Evolutionary conservation across 2,113 vertebrate genomes (phyloP), one percentile per base, ranked within the genome.

Genomic region (Pteronura brasiliensis): DNA sequence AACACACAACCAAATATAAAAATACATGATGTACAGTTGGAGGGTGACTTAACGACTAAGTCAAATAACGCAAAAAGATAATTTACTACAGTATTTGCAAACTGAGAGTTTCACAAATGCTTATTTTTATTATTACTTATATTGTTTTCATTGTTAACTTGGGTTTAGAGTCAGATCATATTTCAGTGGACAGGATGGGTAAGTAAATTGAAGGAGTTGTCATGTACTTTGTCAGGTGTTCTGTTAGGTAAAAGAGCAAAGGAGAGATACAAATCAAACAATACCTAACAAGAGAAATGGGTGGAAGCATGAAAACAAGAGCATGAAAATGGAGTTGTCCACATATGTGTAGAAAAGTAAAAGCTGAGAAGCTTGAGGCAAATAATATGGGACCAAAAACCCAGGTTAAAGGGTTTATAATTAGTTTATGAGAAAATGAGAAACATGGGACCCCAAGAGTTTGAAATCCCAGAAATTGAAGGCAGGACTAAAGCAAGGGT

Each of bases 301-400:
- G 47, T 1, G 1, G 34, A 81, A 59, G 1, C 21, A 69, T 25
- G 27, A 11, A 57, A 81, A 1, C 0, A 2, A 23, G 9, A 25
- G 25, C 31, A 57, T 61, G 85, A 82, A 47, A 87, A 82, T 7
- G 15, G 11, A 86, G 18, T 4, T 7, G 4, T 57, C 9, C 20
- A 61, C 59, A 27, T 2, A 17, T 0, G 6, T 13, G 13, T 31
- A 86, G 17, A 71, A 77, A 83, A 57, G 15, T 25, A n/a, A 59
- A 4, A 80, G 4, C 5, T 44, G 29, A 52, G 8, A 42, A 81
- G 27, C 1, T 83, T 15, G 52, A 76, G 49, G 31, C 49, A 21
- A 59, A 74, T 0, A 47, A 25, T 0, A 27, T 10, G 2, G 44
- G 2, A 7, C 14, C 18, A 1, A 21, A 59, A n/a, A 17, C 14